These are phyloP conservation scores for Lateolabrax maculatus DNA, from an alignment of 2,797 vertebrate species.

Conservation along the genomic window DNA sequence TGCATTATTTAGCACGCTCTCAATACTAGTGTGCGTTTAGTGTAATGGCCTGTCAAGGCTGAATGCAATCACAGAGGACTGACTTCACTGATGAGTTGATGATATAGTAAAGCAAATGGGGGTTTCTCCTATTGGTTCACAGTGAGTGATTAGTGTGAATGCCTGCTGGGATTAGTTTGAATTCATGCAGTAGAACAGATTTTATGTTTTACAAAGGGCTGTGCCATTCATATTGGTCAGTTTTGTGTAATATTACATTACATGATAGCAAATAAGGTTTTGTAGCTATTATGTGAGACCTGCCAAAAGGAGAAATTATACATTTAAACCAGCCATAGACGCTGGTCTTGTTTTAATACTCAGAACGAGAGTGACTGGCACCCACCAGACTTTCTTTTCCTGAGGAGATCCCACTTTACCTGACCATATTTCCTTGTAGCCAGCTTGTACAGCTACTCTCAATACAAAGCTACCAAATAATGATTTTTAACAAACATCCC, in stretches of 20 bases:
- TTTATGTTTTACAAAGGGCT: constrained; percentile 33
- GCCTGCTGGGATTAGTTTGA: constrained; percentile 51
- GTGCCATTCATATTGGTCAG: constrained; percentile 33
- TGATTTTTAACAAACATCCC: background rate
- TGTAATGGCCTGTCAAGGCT: constrained; percentile 81
- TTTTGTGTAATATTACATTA: constrained; percentile 37
- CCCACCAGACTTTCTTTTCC: background rate
- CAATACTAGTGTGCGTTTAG: constrained; percentile 75
- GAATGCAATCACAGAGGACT: constrained; percentile 69
- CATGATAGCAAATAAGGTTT: constrained; percentile 20
- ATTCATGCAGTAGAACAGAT: constrained; percentile 15
- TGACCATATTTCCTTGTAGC: background rate
- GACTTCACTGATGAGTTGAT: constrained; percentile 71
- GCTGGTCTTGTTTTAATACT: background rate
- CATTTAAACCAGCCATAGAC: constrained; percentile 12
- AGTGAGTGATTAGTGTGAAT: constrained; percentile 56
- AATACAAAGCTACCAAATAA: background rate
- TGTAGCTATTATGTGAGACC: constrained; percentile 16
- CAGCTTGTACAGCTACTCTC: background rate
- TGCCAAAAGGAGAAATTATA: constrained; percentile 1
- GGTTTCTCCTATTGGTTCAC: constrained; percentile 57
- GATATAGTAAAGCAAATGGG: constrained; percentile 59
- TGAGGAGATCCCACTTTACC: background rate
- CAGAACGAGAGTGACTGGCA: constrained; percentile 2
- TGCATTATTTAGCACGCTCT: constrained; percentile 83